Conservation (phyloP, 2,888 invertebrate genomes). For the Imbricaverruca yamaguchii region DNA sequence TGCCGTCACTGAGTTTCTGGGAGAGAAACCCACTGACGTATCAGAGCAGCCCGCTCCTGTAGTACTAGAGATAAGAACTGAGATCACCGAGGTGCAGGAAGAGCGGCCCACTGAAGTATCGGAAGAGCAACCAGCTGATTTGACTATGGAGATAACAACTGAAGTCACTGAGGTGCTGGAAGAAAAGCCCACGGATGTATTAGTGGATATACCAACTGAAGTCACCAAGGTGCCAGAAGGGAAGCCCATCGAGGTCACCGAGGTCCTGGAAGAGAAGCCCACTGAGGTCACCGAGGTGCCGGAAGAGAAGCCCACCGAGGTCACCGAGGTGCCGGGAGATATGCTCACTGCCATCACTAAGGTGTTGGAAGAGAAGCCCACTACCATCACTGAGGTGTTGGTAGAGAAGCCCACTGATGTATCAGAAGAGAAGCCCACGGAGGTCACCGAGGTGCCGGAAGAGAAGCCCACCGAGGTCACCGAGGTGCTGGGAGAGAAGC, state of each 20-base stretch:
- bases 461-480: background rate
- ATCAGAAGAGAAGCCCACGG: background rate
- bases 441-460: background rate
- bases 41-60: background rate
- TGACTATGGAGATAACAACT: no score
- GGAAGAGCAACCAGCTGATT: no score
- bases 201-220: no score
- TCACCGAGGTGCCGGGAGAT: background rate
- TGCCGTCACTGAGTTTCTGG: background rate
- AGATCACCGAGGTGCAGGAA: background rate
- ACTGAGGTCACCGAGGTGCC: background rate
- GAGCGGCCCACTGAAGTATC: background rate
- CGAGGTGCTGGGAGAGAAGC: background rate
- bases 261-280: background rate
- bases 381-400: no score
- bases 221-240: no score
- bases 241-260: background rate
- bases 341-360: slow-evolving; percentile 20
- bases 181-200: no score
- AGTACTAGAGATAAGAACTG: background rate
- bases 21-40: background rate
- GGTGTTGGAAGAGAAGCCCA: background rate
- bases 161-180: no score
- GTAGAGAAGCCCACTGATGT: background rate
- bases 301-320: background rate